These are phyloP conservation scores for Ectemnius lituratus DNA, from an alignment of 2,888 invertebrate species.

Conservation along the genomic window DNA sequence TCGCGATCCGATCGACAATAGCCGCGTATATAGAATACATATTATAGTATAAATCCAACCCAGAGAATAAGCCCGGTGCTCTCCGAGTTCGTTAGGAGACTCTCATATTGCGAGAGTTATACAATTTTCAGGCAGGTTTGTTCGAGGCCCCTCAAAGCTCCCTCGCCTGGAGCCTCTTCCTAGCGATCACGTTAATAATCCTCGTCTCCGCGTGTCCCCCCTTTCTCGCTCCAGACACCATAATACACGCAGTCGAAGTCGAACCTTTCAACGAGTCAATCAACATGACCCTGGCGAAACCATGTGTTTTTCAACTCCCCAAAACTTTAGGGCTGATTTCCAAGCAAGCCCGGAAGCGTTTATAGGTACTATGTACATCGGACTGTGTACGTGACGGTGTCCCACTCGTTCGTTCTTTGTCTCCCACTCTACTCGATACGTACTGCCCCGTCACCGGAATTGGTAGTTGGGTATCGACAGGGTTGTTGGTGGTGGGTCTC, in stretches of 20 bases:
- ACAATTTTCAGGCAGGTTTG: background rate
- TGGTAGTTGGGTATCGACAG: no score
- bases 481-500: background rate
- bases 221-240: background rate
- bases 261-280: background rate
- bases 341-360: no score
- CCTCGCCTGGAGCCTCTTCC: background rate
- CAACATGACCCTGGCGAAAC: background rate
- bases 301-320: no score
- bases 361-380: no score
- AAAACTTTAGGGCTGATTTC: no score
- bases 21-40: conserved; percentile 11
- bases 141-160: no score
- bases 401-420: no score
- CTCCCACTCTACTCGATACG: no score
- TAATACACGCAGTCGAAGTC: background rate
- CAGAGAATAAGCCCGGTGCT: background rate
- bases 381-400: background rate
- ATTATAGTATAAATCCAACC: background rate
- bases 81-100: conserved; percentile 7
- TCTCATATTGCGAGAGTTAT: background rate
- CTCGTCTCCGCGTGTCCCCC: background rate
- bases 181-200: conserved; percentile 4
- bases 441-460: no score
- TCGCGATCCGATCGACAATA: conserved; percentile 8